Evolutionary conservation across 2,797 vertebrate species (phyloP).

Genomic region (Macrochelys suwanniensis): DNA sequence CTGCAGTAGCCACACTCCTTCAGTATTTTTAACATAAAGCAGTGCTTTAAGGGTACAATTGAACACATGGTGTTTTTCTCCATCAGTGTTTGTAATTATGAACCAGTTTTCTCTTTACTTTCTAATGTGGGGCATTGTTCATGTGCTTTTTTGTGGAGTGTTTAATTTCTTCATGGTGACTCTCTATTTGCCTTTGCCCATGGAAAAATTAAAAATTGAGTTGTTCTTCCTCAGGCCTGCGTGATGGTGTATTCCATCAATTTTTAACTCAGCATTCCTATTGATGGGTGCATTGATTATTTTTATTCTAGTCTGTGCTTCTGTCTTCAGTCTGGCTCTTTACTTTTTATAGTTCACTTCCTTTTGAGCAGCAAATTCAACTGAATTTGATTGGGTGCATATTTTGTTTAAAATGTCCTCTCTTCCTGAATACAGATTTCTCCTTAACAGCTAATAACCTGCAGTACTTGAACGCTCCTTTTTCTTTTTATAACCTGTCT

Average conservation of each 20-base stretch:
- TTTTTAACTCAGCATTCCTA: conserved; percentile 67
- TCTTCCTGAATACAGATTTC: conserved; percentile 47
- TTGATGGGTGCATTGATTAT: conserved; percentile 77
- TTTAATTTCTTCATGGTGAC: conserved; percentile 70
- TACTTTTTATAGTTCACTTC: conserved; percentile 64
- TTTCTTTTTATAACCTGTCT: conserved; percentile 64
- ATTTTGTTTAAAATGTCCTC: conserved; percentile 35
- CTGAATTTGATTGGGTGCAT: conserved; percentile 28
- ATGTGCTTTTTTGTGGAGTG: conserved; percentile 46
- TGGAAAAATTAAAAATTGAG: conserved; percentile 74
- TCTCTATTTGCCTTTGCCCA: conserved; percentile 71
- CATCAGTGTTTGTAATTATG: conserved; percentile 18
- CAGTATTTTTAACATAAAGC: background rate
- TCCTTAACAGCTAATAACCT: conserved; percentile 48
- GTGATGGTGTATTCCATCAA: conserved; percentile 56
- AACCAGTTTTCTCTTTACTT: conserved; percentile 62
- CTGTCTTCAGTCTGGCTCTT: conserved; percentile 49
- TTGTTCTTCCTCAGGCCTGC: conserved; percentile 67
- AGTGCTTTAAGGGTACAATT: accelerated
- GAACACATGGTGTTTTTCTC: background rate
- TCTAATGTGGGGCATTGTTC: conserved; percentile 61
- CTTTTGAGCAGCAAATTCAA: conserved; percentile 53
- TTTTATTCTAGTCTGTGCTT: conserved; percentile 64
- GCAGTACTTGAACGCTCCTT: conserved; percentile 60
- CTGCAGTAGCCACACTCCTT: background rate